These are phyloP conservation scores for Drosophila gaucha DNA, from an alignment of 2,888 invertebrate genomes.

Conservation along the genomic window DNA sequence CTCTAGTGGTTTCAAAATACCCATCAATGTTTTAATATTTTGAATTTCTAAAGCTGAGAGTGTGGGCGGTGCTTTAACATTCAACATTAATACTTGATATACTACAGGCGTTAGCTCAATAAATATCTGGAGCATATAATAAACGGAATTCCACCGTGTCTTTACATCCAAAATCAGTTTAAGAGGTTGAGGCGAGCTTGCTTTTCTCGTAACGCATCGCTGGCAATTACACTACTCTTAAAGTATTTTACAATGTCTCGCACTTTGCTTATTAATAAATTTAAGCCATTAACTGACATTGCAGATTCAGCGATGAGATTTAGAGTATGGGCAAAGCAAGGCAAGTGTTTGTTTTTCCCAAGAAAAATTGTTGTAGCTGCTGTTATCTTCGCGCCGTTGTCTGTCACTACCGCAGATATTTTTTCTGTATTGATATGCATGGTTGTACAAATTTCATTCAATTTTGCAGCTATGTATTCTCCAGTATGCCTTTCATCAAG, in stretches of 20 bases:
- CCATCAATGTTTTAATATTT: neutral
- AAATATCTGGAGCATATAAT: neutral
- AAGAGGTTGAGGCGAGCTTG: neutral
- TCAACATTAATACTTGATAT: slow-evolving; percentile 1
- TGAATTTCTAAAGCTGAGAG: slow-evolving; percentile 1
- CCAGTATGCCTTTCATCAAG: slow-evolving; percentile 1
- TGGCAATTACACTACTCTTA: slow-evolving; percentile 1
- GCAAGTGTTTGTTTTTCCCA: neutral
- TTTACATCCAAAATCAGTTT: slow-evolving; percentile 1
- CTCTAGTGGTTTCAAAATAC: neutral
- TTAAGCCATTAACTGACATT: no score
- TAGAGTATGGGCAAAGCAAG: neutral
- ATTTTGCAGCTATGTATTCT: slow-evolving; percentile 2
- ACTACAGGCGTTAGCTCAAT: neutral
- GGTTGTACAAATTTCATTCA: neutral
- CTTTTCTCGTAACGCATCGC: slow-evolving; percentile 1
- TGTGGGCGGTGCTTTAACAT: neutral
- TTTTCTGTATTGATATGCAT: neutral
- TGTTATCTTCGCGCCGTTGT: neutral
- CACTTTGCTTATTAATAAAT: no score
- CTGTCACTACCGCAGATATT: slow-evolving; percentile 1
- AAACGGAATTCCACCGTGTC: slow-evolving; percentile 1
- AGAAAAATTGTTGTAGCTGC: neutral
- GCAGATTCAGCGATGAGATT: no score
- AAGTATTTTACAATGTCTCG: neutral